These are phyloP conservation scores for Tetranychus piercei DNA, from an alignment of 2,888 invertebrate genomes.

Conservation along the genomic window DNA sequence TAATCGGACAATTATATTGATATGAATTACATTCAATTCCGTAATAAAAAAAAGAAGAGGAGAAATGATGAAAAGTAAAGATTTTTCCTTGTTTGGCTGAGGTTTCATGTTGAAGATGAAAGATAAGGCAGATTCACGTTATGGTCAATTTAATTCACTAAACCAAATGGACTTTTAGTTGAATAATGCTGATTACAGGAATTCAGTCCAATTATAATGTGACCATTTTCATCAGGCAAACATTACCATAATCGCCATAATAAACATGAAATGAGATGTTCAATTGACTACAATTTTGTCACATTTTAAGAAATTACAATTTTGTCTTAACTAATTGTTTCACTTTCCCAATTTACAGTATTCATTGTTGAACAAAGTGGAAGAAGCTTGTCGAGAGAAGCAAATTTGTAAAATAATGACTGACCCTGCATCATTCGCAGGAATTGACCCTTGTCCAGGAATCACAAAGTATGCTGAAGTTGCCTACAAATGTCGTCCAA, in stretches of 20 bases:
- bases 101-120: not conserved
- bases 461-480: slow-evolving; percentile 83
- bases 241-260: no score
- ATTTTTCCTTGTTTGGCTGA: no score
- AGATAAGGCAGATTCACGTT: not conserved
- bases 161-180: no score
- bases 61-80: no score
- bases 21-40: no score
- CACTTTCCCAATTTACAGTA: slow-evolving; percentile 23
- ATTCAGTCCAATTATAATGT: not conserved
- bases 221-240: no score
- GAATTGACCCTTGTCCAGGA: slow-evolving; percentile 69
- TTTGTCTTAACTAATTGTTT: no score
- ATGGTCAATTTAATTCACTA: not conserved
- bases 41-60: no score
- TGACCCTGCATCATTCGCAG: slow-evolving; percentile 64
- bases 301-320: no score
- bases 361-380: slow-evolving; percentile 57
- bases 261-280: no score
- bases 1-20: no score
- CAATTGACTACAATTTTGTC: no score
- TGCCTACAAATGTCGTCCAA: slow-evolving; percentile 87
- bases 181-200: slow-evolving; percentile 6
- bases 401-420: slow-evolving; percentile 72
- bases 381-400: slow-evolving; percentile 82